Base-by-base conservation (phyloP, 2,888 invertebrate genomes). In the Apomyelois bistriatella region DNA sequence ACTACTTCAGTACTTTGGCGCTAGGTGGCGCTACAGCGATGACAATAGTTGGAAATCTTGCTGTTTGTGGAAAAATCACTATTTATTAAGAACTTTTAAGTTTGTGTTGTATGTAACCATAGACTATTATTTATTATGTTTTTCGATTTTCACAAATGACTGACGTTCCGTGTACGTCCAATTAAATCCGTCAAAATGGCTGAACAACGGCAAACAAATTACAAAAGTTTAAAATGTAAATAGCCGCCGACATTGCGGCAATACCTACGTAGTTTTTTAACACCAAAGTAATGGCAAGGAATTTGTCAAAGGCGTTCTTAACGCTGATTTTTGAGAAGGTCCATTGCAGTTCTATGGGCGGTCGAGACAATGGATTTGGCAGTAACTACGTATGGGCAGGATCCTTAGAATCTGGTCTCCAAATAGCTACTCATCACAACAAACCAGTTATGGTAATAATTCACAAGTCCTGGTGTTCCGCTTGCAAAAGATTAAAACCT, bases 371-470 rank as follows among this genome's bases (percentile, higher is more conserved):
- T 53, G 90, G 88, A 1, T 89, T 90, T 58, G 91, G 91, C 0
- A 81, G 75, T 59, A 70, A 70, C 40, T 90, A 87, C 56, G 72
- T 86, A 1, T 91, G 91, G 91, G 88, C 85, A 7, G 80, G 80
- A n/a, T 86, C 87, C 0, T 61, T 91, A 37, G 83, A 88, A 56
- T 85, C 86, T 0, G 91, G 87, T 10, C 52, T 87, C 17, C 77
- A 79, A 60, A 82, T 85, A 56, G 89, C 88, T 3, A 69, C 72
- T 1, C 70, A 80, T 57, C 88, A 87, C 56, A 73, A 77, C 49
- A 94, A 93, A 66, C 94, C 94, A 0, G 68, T 93, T 38, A 93
- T 94, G 92, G 73, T 94, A 0, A 82, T 94, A 1, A 92, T 94
- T 32, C 94, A 94, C 71, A 94, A 93, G 70, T 85, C 92, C 0